phyloP scores from a whole-genome alignment of 2,797 vertebrate species.

The Sebastes taczanowskii region DNA sequence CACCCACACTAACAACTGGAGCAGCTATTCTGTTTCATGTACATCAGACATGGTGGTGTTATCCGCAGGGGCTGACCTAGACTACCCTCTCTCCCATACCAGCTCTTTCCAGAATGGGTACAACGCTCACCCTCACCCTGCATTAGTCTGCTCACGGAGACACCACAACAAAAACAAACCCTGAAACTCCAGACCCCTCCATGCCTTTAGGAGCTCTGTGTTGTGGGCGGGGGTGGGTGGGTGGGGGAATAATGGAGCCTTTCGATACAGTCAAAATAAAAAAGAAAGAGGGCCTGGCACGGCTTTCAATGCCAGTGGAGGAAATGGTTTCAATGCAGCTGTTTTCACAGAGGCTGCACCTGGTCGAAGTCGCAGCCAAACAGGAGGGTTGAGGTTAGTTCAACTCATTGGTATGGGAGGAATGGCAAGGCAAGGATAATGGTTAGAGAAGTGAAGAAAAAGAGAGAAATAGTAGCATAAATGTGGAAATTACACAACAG shows the following conservation, averaged over 20 bases:
- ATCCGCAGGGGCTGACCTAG: constrained; percentile 62
- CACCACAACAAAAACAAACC: constrained; percentile 70
- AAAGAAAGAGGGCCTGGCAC: constrained; percentile 44
- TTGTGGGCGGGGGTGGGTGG: not conserved
- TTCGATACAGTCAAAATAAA: constrained; percentile 69
- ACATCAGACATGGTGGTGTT: constrained; percentile 67
- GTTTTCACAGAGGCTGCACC: constrained; percentile 75
- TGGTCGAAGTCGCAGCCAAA: constrained; percentile 61
- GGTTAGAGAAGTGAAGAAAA: constrained; percentile 5
- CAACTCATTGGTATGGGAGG: constrained; percentile 51
- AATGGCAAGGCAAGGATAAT: constrained; percentile 21
- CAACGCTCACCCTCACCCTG: constrained; percentile 54
- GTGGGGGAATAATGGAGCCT: constrained; percentile 63
- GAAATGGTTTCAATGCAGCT: constrained; percentile 70
- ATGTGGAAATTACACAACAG: constrained; percentile 27
- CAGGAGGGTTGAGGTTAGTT: constrained; percentile 61
- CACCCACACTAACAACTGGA: constrained; percentile 63
- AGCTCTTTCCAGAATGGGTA: constrained; percentile 50
- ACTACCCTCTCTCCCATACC: constrained; percentile 48
- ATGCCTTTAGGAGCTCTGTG: constrained; percentile 52
- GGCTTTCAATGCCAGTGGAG: constrained; percentile 52
- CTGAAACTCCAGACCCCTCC: constrained; percentile 54
- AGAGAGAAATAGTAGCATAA: constrained; percentile 6
- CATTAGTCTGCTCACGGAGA: constrained; percentile 68
- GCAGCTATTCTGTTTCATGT: constrained; percentile 69